Evolutionary conservation across 2,888 invertebrate genomes (phyloP), one percentile per base, ranked within the genome.

Genomic region (Alloplasta piceator): DNA sequence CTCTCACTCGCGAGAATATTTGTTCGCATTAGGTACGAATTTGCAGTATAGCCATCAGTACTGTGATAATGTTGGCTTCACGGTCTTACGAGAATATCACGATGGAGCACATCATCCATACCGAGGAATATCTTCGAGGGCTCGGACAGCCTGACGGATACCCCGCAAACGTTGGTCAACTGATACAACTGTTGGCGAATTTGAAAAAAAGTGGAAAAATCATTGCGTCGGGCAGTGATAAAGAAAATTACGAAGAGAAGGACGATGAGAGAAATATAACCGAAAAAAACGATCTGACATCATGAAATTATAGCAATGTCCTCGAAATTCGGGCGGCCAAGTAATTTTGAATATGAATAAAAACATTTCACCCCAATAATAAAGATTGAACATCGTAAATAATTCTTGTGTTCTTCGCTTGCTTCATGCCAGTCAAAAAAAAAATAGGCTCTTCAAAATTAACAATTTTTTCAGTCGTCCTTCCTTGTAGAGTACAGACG

Each of bases 41-140:
- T 56, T 84, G 85, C 76, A 85, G 85, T 50, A 78, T 78, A 55
- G 84, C 82, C 6, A 75, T 85, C 50, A 85, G 84, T 63, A 85
- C 85, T 7, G 83, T 85, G 6, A 85, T 85, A 82, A 79, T 84
- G 83, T 43, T 85, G 39, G 85, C 85, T 3, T 82, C 70, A 39
- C 73, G 71, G 14, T 60, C 66, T 7, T 84, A 84, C 58, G 64
- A 78, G 6, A 75, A 82, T 39, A 85, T 85, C 43, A 85, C 84
- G 9, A 41, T 73, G 36, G 83, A 85, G 41, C 85, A 85, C 64
- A 68, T 83, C 7, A 80, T 63, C 9, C 81, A 78, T 67, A 82
- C 84, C 0, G 79, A 85, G 52, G 83, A 79, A 48, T 85, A 85
- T 67, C 84, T 85, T 52, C 55, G 73, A 2, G 66, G 81, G 1